Evolutionary conservation across 2,113 vertebrate species (phyloP).

Genomic region (Oreocharis arfaki): DNA sequence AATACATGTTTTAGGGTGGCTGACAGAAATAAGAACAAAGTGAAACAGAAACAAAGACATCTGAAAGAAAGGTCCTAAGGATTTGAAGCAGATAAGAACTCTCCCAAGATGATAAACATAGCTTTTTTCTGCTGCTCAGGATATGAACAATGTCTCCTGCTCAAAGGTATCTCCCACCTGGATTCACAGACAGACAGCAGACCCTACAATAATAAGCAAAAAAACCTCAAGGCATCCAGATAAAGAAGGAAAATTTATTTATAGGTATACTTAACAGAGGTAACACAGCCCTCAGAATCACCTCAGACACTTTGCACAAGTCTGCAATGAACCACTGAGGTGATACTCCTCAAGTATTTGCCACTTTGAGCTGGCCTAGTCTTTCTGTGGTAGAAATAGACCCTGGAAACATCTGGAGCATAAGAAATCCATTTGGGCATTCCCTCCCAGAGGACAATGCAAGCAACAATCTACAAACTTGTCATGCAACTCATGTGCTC

Average conservation of each 20-base stretch:
- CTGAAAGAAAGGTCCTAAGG: not conserved
- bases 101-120: not conserved
- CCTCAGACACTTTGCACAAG: not conserved
- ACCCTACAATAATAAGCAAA: not conserved
- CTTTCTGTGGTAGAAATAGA: not conserved
- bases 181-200: not conserved
- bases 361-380: not conserved
- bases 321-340: not conserved
- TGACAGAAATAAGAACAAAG: not conserved
- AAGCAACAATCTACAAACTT: not conserved
- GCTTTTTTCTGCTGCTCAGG: not conserved
- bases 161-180: not conserved
- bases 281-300: not conserved
- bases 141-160: not conserved
- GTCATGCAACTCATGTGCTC: not conserved
- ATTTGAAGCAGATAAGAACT: not conserved
- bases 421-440: not conserved
- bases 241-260: not conserved
- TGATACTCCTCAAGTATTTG: not conserved
- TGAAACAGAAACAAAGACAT: not conserved
- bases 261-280: not conserved
- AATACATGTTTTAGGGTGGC: not conserved
- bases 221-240: not conserved
- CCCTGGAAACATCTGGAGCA: not conserved
- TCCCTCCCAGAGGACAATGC: not conserved